These are phyloP conservation scores for Loriculus beryllinus DNA, from an alignment of 2,797 vertebrate species.

Conservation along the genomic window DNA sequence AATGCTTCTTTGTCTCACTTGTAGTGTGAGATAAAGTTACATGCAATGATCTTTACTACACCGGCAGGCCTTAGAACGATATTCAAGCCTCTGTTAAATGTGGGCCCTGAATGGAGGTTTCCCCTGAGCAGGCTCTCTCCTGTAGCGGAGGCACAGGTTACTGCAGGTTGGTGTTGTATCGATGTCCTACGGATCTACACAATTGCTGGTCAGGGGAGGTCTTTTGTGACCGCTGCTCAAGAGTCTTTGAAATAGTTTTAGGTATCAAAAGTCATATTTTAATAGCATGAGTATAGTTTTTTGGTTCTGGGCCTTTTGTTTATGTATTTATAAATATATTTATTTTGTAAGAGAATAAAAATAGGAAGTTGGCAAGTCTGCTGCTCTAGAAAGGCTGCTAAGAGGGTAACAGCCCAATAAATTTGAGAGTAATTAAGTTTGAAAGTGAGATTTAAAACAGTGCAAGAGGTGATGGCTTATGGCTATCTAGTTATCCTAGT, in stretches of 20 bases:
- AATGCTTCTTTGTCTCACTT: background rate
- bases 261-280: background rate
- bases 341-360: background rate
- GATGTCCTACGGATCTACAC: background rate
- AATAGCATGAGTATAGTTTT: background rate
- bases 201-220: background rate
- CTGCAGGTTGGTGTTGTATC: background rate
- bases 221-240: background rate
- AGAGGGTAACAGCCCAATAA: background rate
- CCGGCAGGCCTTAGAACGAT: fast-evolving
- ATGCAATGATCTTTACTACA: fast-evolving
- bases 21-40: background rate
- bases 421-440: background rate
- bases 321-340: background rate
- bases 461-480: background rate
- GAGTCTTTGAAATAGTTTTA: background rate
- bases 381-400: background rate
- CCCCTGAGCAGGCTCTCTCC: background rate
- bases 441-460: background rate
- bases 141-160: background rate
- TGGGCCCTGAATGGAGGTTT: background rate
- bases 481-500: background rate
- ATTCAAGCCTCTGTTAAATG: background rate
- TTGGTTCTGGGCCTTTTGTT: background rate
- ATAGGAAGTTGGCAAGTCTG: background rate